Percentiles rank a stretch among this genome's conserved stretches.
Evolutionary conservation across 2,113 vertebrate genomes (phyloP).

Genomic region (Mormoops blainvillei): DNA sequence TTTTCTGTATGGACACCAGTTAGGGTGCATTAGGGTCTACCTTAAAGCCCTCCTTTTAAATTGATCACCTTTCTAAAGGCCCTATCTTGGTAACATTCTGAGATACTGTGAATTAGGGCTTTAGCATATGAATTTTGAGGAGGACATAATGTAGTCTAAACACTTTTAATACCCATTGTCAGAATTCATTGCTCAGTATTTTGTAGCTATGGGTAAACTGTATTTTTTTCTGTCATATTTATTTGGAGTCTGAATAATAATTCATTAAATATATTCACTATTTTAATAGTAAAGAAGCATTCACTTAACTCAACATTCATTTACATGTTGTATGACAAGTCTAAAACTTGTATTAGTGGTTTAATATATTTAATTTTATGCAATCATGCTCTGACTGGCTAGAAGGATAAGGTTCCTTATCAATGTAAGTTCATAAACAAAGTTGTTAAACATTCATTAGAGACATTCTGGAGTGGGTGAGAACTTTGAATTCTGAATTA

Average conservation of each 20-base stretch:
- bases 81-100: not conserved
- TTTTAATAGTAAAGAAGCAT: not conserved
- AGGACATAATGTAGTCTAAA: not conserved
- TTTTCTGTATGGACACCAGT: not conserved
- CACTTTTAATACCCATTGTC: not conserved
- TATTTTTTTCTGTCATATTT: not conserved
- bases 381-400: not conserved
- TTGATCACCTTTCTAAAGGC: not conserved
- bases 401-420: not conserved
- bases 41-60: not conserved
- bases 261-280: not conserved
- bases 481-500: not conserved
- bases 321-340: not conserved
- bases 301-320: not conserved
- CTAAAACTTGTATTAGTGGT: not conserved
- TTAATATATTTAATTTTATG: not conserved
- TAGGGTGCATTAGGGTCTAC: not conserved
- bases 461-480: not conserved
- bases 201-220: not conserved
- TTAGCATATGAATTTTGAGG: not conserved
- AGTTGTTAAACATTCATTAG: not conserved
- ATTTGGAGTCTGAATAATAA: not conserved
- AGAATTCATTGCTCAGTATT: not conserved
- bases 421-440: not conserved
- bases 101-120: not conserved